phyloP scores from a whole-genome alignment of 2,797 vertebrate genomes.

The Oreochromis mossambicus region DNA sequence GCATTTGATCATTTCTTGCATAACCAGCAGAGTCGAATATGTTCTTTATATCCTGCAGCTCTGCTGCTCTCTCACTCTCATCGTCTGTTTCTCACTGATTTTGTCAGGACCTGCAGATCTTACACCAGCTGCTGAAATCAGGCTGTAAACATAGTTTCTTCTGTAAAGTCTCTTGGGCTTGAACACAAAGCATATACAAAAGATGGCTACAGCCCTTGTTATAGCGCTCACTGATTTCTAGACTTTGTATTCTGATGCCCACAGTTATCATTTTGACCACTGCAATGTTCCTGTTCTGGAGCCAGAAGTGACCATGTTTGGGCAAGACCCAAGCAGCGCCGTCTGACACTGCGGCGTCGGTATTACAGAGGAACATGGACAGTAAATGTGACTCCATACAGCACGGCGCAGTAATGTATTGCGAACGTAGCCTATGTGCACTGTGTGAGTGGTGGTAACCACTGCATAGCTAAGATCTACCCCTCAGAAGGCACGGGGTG shows the following conservation, averaged over 20 bases:
- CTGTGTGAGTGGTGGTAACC: background rate
- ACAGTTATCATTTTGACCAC: background rate
- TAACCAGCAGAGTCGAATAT: background rate
- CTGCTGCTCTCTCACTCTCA: background rate
- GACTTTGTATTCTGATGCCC: background rate
- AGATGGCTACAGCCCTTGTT: background rate
- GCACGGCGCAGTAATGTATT: background rate
- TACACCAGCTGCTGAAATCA: background rate
- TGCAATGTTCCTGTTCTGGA: background rate
- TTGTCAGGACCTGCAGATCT: background rate
- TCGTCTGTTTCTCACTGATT: background rate
- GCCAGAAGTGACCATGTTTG: no score
- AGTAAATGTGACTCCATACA: background rate
- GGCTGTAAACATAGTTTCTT: background rate
- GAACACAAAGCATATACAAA: background rate
- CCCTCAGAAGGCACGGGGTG: background rate
- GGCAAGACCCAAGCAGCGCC: no score
- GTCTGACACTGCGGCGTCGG: no score
- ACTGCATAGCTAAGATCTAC: background rate
- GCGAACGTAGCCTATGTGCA: background rate
- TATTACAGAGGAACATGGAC: background rate
- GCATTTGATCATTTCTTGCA: background rate
- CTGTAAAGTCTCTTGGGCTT: fast-evolving
- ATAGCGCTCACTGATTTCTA: background rate
- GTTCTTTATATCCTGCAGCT: background rate